A percentile compares a stretch with the other conserved stretches of the same genome.
Evolutionary conservation across 2,888 invertebrate genomes (phyloP).

Genomic region (Perithous albicinctus): DNA sequence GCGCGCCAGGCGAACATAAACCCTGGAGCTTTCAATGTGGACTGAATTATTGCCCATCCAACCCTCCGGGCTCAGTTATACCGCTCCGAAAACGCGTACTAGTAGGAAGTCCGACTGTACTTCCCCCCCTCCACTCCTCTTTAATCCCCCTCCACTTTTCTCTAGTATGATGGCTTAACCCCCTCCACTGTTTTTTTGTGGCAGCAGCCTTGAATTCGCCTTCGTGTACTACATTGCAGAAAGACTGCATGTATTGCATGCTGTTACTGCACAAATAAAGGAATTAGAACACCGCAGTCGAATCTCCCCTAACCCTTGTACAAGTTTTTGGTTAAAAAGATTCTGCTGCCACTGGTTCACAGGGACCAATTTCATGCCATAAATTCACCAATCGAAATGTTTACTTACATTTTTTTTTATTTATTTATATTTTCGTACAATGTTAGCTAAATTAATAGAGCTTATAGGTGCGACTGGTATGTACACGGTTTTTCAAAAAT

Average conservation of each 20-base stretch:
- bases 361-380: background rate
- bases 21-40: slow-evolving; percentile 56
- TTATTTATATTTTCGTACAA: too few relatives aligned
- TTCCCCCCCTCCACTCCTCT: background rate
- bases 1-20: slow-evolving; percentile 31
- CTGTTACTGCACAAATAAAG: background rate
- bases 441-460: too few relatives aligned
- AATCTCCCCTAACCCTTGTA: background rate
- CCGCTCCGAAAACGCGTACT: slow-evolving; percentile 19
- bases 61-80: slow-evolving; percentile 22
- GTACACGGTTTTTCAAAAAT: too few relatives aligned
- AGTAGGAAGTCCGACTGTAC: background rate
- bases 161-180: background rate
- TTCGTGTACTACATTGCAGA: background rate
- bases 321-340: background rate
- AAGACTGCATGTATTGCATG: background rate
- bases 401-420: background rate
- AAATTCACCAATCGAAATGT: background rate
- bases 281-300: background rate
- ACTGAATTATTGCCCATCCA: slow-evolving; percentile 55
- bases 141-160: background rate
- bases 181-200: background rate
- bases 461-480: too few relatives aligned
- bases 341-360: background rate
- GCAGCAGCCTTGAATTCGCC: slow-evolving; percentile 5